A percentile compares a stretch with the other conserved stretches of the same genome.
Evolutionary conservation across 2,113 vertebrate species (phyloP).

Genomic region (Carlito syrichta): DNA sequence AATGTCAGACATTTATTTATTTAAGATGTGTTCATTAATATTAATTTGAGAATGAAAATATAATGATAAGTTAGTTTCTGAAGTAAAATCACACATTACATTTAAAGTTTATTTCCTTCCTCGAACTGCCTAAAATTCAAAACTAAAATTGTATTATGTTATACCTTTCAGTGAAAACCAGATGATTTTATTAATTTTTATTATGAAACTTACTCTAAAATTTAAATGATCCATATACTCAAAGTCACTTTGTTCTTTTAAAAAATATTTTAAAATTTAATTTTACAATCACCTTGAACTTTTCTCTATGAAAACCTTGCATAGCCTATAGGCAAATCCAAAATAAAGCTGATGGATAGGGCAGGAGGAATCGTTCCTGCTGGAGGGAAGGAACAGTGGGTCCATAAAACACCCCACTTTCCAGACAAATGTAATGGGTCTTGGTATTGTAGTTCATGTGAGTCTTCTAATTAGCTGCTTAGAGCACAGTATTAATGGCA

Average conservation of each 20-base stretch:
- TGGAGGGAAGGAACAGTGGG: neutral
- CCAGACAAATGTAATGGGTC: neutral
- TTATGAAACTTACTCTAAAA: conserved; percentile 6
- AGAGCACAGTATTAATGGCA: neutral
- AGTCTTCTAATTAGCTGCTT: neutral
- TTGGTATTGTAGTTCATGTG: neutral
- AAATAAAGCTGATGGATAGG: neutral
- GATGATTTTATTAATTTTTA: neutral
- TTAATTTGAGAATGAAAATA: conserved; percentile 2
- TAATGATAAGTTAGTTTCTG: neutral
- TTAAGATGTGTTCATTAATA: neutral
- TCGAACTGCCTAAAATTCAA: neutral
- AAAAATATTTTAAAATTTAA: neutral
- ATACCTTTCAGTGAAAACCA: neutral
- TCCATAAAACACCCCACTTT: neutral
- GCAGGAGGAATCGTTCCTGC: neutral
- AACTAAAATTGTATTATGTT: neutral
- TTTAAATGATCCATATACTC: neutral
- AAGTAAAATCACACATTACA: neutral
- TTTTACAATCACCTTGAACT: neutral
- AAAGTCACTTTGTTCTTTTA: neutral
- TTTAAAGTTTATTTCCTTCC: conserved; percentile 16
- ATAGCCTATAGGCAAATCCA: neutral
- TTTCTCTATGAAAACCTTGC: neutral
- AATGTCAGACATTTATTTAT: neutral